Evolutionary conservation across 2,888 invertebrate genomes (phyloP), one percentile per base, ranked within the genome.

Genomic region (Eulithis prunata): DNA sequence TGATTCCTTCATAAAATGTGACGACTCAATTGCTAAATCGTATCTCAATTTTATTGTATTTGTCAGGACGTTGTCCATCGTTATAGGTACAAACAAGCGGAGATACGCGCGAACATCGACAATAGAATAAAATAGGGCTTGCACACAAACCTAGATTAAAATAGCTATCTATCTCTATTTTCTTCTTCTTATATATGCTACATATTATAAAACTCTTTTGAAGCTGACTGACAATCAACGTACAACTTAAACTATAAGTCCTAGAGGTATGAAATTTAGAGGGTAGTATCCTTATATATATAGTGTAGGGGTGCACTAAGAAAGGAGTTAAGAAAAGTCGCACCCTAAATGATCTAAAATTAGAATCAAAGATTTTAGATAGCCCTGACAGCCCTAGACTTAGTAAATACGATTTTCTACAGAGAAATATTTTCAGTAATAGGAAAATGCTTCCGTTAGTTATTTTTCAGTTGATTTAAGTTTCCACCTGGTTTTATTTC

Each of bases 371-470:
- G 38, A 10, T 41, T 41, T 41, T 41, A 41, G 41, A 41, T 1
- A 41, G 8, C 2, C 41, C 2, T 3, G 41, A 41, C 41, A 57
- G 32, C 67, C 38, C 63, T 60, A 58, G 13, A 8, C 12, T 11
- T 8, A 62, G 43, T 49, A 63, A 67, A 67, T 67, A 60, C 47
- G 36, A 63, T 63, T 67, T 63, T n/a, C 62, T 47, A 45, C 55
- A 57, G 47, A 57, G 38, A 52, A 67, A 60, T 47, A 67, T 56
- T 62, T 66, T 56, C 52, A 58, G 11, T 41, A 11, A 43, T 55
- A 54, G 67, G 57, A 62, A 57, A 63, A 60, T 54, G 63, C 64
- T 57, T 67, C 53, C 60, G 28, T 46, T 53, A 56, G 59, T 63
- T 54, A 52, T 67, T 54, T 61, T 57, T 57, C 46, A 57, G 41